These are phyloP conservation scores for Misgurnus mizolepis DNA, from an alignment of 2,113 vertebrate species.

Conservation along the genomic window DNA sequence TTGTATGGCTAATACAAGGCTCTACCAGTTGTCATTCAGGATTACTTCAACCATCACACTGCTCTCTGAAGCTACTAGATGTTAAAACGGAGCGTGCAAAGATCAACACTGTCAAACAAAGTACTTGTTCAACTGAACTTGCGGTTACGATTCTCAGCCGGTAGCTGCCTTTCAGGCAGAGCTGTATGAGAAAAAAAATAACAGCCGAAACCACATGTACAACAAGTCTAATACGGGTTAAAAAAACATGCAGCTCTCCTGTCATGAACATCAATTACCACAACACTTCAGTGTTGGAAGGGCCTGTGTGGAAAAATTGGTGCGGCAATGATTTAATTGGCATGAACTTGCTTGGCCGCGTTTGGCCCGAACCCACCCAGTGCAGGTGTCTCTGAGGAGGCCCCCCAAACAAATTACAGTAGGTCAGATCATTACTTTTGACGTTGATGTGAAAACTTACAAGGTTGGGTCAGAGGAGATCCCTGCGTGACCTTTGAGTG, in stretches of 20 bases:
- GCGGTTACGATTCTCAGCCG: slow-evolving; percentile 7
- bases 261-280: slow-evolving; percentile 50
- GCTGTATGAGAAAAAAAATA: slow-evolving; percentile 3
- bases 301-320: slow-evolving; percentile 52
- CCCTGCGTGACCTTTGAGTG: slow-evolving; percentile 22
- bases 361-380: slow-evolving; percentile 33
- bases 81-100: background rate
- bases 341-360: slow-evolving; percentile 40
- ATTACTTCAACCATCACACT: too few relatives aligned
- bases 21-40: too few relatives aligned
- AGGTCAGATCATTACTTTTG: slow-evolving; percentile 40
- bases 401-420: slow-evolving; percentile 48
- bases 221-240: slow-evolving; percentile 40
- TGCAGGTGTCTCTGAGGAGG: slow-evolving; percentile 57
- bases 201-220: slow-evolving; percentile 29
- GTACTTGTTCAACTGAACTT: background rate
- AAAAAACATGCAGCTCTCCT: slow-evolving; percentile 60
- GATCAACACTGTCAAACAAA: background rate
- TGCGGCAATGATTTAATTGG: slow-evolving; percentile 56
- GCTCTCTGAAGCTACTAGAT: too few relatives aligned
- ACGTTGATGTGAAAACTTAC: slow-evolving; percentile 36
- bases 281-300: slow-evolving; percentile 48
- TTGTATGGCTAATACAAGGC: too few relatives aligned
- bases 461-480: slow-evolving; percentile 20
- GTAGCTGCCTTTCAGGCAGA: slow-evolving; percentile 12